Evolutionary conservation across 1,140 invertebrate genomes (phyloP).

Genomic region (Xylocopa sonorina): DNA sequence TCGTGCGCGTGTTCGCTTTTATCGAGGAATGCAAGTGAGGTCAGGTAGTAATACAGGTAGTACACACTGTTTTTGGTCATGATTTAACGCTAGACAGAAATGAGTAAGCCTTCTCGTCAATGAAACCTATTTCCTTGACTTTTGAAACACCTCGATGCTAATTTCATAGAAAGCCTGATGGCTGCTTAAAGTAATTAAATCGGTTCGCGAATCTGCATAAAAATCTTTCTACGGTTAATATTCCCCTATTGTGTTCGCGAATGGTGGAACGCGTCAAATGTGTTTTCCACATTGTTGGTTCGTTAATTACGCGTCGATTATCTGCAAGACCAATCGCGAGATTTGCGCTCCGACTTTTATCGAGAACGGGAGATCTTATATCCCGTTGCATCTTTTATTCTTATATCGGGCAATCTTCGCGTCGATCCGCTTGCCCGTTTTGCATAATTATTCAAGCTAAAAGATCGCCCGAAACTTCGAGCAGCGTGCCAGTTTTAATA

Average conservation of each 20-base stretch:
- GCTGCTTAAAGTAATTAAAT: no score
- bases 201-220: not conserved
- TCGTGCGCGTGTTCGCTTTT: not conserved
- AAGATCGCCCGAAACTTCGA: not conserved
- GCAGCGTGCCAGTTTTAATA: not conserved
- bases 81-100: not conserved
- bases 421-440: not conserved
- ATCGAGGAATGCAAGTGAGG: not conserved
- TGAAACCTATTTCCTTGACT: no score
- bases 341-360: no score
- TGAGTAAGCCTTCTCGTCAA: not conserved
- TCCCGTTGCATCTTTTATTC: not conserved
- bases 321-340: not conserved
- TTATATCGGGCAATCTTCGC: not conserved
- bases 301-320: not conserved
- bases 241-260: no score
- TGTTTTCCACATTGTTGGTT: not conserved
- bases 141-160: no score
- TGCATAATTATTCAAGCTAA: slow-evolving; percentile 11
- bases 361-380: not conserved
- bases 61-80: not conserved
- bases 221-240: not conserved
- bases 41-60: no score
- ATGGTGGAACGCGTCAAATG: not conserved
- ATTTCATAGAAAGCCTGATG: no score